A percentile compares a stretch with the other conserved stretches of the same genome.
phyloP scores from a whole-genome alignment of 2,113 vertebrate genomes.

The Astur gentilis region DNA sequence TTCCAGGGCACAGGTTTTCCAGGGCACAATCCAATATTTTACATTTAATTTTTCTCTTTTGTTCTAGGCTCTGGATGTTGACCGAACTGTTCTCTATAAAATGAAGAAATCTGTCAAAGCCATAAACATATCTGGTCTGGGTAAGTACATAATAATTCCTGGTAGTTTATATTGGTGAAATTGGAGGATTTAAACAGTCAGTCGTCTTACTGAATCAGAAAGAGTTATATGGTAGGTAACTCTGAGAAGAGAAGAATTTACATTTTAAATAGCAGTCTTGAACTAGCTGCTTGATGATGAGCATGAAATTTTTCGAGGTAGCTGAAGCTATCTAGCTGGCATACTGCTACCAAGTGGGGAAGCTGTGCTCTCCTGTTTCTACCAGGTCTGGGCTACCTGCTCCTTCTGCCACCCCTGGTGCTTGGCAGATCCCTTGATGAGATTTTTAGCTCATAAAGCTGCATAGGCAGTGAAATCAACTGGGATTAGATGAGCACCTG shows the following conservation, averaged over 20 bases:
- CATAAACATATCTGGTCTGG: constrained; percentile 93
- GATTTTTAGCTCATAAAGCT: not conserved
- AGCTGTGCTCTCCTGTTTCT: not conserved
- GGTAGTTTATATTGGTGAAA: not conserved
- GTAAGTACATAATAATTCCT: constrained; percentile 75
- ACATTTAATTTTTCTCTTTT: not conserved
- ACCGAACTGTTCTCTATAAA: constrained; percentile 96
- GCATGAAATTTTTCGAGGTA: not conserved
- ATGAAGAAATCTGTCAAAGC: constrained; percentile 99
- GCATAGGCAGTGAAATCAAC: not conserved
- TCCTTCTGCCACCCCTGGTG: not conserved
- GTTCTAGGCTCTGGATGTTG: constrained; percentile 92
- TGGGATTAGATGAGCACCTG: not conserved
- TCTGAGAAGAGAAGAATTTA: not conserved
- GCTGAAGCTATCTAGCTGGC: not conserved
- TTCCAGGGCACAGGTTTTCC: not conserved
- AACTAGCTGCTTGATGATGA: not conserved
- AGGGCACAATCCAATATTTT: not conserved
- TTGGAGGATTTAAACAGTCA: not conserved
- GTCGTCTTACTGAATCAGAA: not conserved
- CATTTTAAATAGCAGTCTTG: not conserved
- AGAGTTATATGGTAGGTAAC: not conserved
- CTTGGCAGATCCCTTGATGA: not conserved
- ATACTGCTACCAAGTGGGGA: not conserved
- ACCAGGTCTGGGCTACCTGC: not conserved